A percentile compares a stretch with the other conserved stretches of the same genome.
phyloP scores from a whole-genome alignment of 2,888 invertebrate species.

The Syrista parreyssii region DNA sequence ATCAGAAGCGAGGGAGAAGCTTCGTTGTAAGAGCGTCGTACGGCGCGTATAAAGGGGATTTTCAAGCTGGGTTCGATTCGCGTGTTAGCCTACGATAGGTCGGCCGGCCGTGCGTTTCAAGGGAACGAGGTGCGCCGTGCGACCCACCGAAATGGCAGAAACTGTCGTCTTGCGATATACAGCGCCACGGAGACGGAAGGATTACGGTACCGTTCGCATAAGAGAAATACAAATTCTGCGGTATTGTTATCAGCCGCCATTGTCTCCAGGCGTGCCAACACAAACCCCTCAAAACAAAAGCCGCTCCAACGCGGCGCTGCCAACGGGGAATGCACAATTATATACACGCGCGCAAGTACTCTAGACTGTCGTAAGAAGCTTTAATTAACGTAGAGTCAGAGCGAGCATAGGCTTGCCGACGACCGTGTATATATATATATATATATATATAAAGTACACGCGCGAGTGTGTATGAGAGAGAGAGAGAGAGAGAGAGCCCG shows the following conservation, averaged over 20 bases:
- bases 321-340: slow-evolving; percentile 50
- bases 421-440: background rate
- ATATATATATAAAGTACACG: background rate
- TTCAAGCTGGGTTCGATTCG: background rate
- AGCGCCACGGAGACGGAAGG: background rate
- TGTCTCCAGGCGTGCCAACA: slow-evolving; percentile 35
- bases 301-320: slow-evolving; percentile 32
- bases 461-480: background rate
- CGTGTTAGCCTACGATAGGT: background rate
- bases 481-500: background rate
- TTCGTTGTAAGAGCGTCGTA: too few species aligned
- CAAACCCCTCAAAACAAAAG: slow-evolving; percentile 45
- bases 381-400: slow-evolving; percentile 40
- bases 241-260: slow-evolving; percentile 32
- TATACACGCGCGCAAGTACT: slow-evolving; percentile 26
- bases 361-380: slow-evolving; percentile 40
- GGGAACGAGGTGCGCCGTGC: background rate
- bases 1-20: too few species aligned
- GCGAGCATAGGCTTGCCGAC: background rate
- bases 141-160: background rate
- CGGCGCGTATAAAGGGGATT: background rate
- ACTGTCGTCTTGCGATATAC: background rate
- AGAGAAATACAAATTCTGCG: slow-evolving; percentile 19
- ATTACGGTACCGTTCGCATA: slow-evolving; percentile 1
- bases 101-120: too few species aligned